A percentile compares a stretch with the other conserved stretches of the same genome.
Conservation (phyloP, 2,113 vertebrate genomes). For the Proterorhinus semilunaris region DNA sequence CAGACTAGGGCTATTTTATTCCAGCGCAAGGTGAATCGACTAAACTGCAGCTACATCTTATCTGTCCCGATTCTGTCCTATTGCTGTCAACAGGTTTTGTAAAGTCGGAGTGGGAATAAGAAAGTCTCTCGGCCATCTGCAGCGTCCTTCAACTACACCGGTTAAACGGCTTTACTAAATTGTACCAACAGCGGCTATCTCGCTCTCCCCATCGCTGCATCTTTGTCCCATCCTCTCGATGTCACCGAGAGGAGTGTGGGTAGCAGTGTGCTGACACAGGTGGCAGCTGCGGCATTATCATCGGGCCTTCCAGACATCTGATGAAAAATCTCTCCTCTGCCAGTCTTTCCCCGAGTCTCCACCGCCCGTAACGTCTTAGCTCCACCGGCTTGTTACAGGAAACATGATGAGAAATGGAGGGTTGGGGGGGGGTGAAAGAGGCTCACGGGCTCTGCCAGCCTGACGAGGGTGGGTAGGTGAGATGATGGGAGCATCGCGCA, state of each 20-base stretch:
- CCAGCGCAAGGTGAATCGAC: neutral
- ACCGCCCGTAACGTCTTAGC: constrained; percentile 62
- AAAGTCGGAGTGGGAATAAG: neutral
- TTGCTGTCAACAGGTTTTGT: constrained; percentile 1
- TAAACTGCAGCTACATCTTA: neutral
- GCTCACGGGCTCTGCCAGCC: constrained; percentile 58
- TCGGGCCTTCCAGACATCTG: constrained; percentile 57
- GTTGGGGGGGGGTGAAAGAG: constrained; percentile 40
- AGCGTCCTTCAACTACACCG: neutral
- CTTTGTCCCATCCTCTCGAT: constrained; percentile 9
- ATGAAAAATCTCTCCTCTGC: constrained; percentile 51
- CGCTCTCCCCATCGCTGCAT: neutral
- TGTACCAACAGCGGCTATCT: constrained; percentile 3
- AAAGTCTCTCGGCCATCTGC: neutral
- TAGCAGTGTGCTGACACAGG: constrained; percentile 53
- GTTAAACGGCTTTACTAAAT: constrained; percentile 27
- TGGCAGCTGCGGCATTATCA: constrained; percentile 61
- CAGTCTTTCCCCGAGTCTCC: constrained; percentile 13
- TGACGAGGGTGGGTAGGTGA: constrained; percentile 53
- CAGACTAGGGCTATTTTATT: neutral
- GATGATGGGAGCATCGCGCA: neutral
- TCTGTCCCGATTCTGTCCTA: neutral
- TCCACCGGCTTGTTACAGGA: constrained; percentile 58
- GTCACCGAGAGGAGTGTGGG: constrained; percentile 43
- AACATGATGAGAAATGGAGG: constrained; percentile 60